These are phyloP conservation scores for Bufotes viridis DNA, from an alignment of 2,797 vertebrate species.

Conservation along the genomic window DNA sequence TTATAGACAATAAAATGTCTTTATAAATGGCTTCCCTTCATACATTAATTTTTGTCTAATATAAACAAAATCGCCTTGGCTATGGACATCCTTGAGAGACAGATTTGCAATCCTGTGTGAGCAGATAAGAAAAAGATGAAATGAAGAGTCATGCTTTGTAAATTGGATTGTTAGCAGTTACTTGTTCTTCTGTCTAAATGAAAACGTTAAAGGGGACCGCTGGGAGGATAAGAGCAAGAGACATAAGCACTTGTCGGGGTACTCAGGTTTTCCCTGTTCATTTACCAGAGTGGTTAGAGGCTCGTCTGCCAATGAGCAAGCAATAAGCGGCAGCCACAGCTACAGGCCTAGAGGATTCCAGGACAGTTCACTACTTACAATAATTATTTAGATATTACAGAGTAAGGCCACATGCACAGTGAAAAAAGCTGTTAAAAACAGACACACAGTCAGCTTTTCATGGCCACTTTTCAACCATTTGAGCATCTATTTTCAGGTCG, in stretches of 20 bases:
- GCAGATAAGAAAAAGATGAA: slow-evolving; percentile 48
- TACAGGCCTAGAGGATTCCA: neutral
- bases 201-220: slow-evolving; percentile 36
- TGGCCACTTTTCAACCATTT: too few species aligned
- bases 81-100: slow-evolving; percentile 37
- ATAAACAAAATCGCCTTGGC: slow-evolving; percentile 29
- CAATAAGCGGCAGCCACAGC: slow-evolving; percentile 3
- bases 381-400: slow-evolving; percentile 14
- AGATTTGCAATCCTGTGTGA: slow-evolving; percentile 32
- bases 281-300: slow-evolving; percentile 11
- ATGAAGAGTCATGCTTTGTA: slow-evolving; percentile 17
- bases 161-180: slow-evolving; percentile 43
- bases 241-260: slow-evolving; percentile 14
- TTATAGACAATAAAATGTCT: slow-evolving; percentile 28
- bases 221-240: slow-evolving; percentile 34
- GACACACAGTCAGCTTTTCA: too few species aligned
- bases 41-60: slow-evolving; percentile 27
- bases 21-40: slow-evolving; percentile 32
- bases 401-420: neutral
- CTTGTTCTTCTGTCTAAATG: slow-evolving; percentile 39
- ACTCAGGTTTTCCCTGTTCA: slow-evolving; percentile 18
- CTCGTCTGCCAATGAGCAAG: slow-evolving; percentile 1
- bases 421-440: too few species aligned
- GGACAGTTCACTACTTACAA: neutral
- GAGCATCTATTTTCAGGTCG: too few species aligned